These are phyloP conservation scores for Distichodus sexfasciatus DNA, from an alignment of 2,797 vertebrate species.

Conservation along the genomic window DNA sequence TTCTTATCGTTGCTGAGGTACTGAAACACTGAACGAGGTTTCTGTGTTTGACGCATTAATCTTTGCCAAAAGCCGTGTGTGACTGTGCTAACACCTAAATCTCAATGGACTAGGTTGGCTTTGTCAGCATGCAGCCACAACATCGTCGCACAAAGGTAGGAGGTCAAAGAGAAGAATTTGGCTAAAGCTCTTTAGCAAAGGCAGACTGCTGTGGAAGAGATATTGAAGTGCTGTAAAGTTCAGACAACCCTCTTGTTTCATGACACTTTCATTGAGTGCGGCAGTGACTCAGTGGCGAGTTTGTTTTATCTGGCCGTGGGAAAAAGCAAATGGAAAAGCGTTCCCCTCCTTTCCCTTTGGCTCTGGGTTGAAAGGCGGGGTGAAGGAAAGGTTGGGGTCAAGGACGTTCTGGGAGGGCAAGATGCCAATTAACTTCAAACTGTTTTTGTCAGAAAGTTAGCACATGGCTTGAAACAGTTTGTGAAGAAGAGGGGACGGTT, in stretches of 20 bases:
- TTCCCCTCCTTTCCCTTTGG: conserved; percentile 60
- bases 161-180: neutral
- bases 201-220: conserved; percentile 1
- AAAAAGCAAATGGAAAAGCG: conserved; percentile 57
- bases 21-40: neutral
- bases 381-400: conserved; percentile 32
- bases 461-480: neutral
- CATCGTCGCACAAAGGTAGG: neutral
- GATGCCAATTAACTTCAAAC: conserved; percentile 6
- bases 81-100: neutral
- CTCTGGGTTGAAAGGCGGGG: conserved; percentile 17
- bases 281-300: conserved; percentile 42
- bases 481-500: neutral
- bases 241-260: conserved; percentile 52
- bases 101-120: neutral
- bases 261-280: conserved; percentile 45
- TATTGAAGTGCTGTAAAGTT: conserved; percentile 21
- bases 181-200: conserved; percentile 16
- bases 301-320: conserved; percentile 60
- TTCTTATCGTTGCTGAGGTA: neutral
- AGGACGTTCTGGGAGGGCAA: conserved; percentile 13
- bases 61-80: neutral
- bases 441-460: conserved; percentile 2
- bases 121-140: neutral
- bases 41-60: neutral